Percentiles rank a stretch among this genome's conserved stretches.
phyloP scores from a whole-genome alignment of 2,113 vertebrate genomes.

The Sinocyclocheilus anophthalmus region DNA sequence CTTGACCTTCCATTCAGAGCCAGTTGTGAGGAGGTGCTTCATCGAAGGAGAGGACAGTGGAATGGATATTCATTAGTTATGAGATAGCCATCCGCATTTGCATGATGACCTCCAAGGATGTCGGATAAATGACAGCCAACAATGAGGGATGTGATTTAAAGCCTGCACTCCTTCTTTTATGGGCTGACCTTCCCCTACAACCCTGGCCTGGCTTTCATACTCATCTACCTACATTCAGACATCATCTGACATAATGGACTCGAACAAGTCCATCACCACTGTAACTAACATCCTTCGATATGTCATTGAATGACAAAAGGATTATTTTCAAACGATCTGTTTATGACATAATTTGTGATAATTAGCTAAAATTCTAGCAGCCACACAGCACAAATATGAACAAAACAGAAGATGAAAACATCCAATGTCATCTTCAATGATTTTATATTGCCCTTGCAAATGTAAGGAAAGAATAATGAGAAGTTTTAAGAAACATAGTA shows the following conservation, averaged over 20 bases:
- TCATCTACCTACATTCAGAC: constrained; percentile 25
- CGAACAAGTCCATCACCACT: background rate
- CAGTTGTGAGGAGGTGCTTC: background rate
- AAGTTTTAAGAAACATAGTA: background rate
- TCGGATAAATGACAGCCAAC: constrained; percentile 33
- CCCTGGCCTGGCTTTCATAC: constrained; percentile 36
- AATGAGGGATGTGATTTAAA: constrained; percentile 42
- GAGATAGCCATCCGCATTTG: constrained; percentile 27
- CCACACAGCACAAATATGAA: background rate
- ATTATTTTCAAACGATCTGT: background rate
- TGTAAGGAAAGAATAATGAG: background rate
- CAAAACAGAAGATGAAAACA: background rate
- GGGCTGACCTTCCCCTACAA: constrained; percentile 44
- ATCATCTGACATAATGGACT: constrained; percentile 34
- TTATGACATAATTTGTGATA: background rate
- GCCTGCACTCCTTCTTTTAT: constrained; percentile 25
- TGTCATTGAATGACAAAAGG: background rate
- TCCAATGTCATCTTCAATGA: background rate
- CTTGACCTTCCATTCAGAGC: constrained; percentile 59
- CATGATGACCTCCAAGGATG: constrained; percentile 55
- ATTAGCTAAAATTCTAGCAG: background rate
- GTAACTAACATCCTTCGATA: background rate
- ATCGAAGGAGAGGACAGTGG: constrained; percentile 46
- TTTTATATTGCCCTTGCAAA: too few species aligned
- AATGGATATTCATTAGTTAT: constrained; percentile 52